Base-by-base conservation (phyloP, 2,797 vertebrate genomes). In the Spea hammondii region DNA sequence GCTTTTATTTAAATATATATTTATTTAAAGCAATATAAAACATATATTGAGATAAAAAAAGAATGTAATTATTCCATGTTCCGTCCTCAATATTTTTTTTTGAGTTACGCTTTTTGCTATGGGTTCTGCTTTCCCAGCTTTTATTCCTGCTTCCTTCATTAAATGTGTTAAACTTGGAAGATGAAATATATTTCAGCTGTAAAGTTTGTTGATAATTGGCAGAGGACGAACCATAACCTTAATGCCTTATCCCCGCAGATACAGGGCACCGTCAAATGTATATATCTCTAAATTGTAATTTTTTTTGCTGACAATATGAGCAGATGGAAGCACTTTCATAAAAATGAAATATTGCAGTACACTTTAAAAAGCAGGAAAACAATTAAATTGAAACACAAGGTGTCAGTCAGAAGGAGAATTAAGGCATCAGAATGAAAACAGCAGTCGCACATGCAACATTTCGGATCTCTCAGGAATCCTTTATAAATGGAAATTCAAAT, bases 131-230 rank as follows among this genome's bases (percentile, higher is more conserved):
- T 59, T 49, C 55, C 48, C n/a, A 45, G 51, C 62, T 75, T 67
- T 17, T 53, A 53, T 77, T 68, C 72, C 60, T 44, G 71, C 69
- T 17, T 5, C 62, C 55, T 72, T 77, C 69, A 72, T 73, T 77
- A 77, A 72, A 67, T 59, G 54, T 45, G 54, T 72, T 68, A 77
- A 77, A 51, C 46, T 66, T 64, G 10, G 45, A 71, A 51, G 55
- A 49, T 77, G 68, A 77, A 72, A 68, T 76, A 59, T 60, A 80
- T 60, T 72, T 76, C 57, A 65, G 59, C 65, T 65, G 51, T 51
- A 76, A 76, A 82, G 64, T 77, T 73, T 73, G 70, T 62, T 64
- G 32, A 45, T 77, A 77, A 82, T 73, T 73, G 74, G 74, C 79
- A 82, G 17, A 69, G 50, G 70, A 82, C 55, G 32, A 77, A 68